Evolutionary conservation across 2,113 vertebrate species (phyloP).

Genomic region (Psophia crepitans): DNA sequence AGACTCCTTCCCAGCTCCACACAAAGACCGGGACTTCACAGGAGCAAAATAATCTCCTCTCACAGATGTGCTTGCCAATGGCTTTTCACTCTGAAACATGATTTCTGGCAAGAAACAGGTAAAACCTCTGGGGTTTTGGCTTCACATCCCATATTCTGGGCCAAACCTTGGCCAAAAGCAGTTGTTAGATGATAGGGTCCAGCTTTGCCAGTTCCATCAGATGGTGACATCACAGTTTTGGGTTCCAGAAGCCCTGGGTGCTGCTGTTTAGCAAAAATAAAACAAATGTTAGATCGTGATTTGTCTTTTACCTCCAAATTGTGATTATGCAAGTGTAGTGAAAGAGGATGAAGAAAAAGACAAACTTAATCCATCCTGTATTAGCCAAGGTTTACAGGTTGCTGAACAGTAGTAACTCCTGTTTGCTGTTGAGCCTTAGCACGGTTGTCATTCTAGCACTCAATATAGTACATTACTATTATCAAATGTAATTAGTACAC

Average conservation of each 20-base stretch:
- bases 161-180: background rate
- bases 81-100: background rate
- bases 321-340: background rate
- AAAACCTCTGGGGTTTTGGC: background rate
- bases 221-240: background rate
- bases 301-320: background rate
- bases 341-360: background rate
- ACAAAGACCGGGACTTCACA: background rate
- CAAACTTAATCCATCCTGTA: background rate
- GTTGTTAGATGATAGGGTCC: background rate
- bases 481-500: background rate
- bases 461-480: rapidly evolving
- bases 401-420: background rate
- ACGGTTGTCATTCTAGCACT: background rate
- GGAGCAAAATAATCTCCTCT: background rate
- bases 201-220: background rate
- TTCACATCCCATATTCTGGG: rapidly evolving
- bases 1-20: background rate
- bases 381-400: background rate
- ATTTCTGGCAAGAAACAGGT: background rate
- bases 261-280: background rate
- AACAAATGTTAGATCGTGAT: rapidly evolving
- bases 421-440: background rate
- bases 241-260: background rate
- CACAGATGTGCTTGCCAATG: rapidly evolving